Conservation (phyloP, 2,888 invertebrate species). For the Agonopterix alstromeriana region DNA sequence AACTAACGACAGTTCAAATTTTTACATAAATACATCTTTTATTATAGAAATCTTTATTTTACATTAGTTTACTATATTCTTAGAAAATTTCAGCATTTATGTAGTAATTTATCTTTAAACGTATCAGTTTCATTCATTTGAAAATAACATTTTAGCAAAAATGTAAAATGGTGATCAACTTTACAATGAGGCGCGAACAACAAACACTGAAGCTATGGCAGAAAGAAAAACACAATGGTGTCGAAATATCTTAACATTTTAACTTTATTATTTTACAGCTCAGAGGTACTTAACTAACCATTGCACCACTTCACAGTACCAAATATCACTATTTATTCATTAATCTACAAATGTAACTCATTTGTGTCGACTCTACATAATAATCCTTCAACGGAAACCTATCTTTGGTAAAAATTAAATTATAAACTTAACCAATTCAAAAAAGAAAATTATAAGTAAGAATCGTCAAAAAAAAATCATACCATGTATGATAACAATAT, state of each 20-base stretch:
- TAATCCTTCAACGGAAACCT: slow-evolving; percentile 53
- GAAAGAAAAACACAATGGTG: slow-evolving; percentile 19
- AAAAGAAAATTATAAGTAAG: slow-evolving; percentile 38
- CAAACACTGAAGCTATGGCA: slow-evolving; percentile 57
- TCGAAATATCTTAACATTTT: slow-evolving; percentile 7
- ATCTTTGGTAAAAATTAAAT: slow-evolving; percentile 64
- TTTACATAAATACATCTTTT: slow-evolving; percentile 67
- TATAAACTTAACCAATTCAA: slow-evolving; percentile 42
- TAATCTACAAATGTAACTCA: slow-evolving; percentile 35
- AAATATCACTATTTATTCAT: slow-evolving; percentile 37
- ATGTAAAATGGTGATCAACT: slow-evolving; percentile 11
- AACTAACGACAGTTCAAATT: slow-evolving; percentile 44
- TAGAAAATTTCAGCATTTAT: slow-evolving; percentile 35
- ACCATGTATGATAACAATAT: slow-evolving; percentile 76
- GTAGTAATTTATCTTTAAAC: slow-evolving; percentile 9
- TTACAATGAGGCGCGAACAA: slow-evolving; percentile 32
- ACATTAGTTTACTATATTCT: slow-evolving; percentile 39
- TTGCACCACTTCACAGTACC: slow-evolving; percentile 64
- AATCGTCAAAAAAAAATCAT: slow-evolving; percentile 59
- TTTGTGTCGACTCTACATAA: slow-evolving; percentile 27
- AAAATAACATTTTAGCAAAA: slow-evolving; percentile 14
- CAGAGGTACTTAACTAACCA: slow-evolving; percentile 56
- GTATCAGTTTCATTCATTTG: slow-evolving; percentile 12
- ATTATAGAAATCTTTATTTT: slow-evolving; percentile 56
- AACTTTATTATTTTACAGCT: slow-evolving; percentile 36